Evolutionary conservation across 1,140 invertebrate genomes (phyloP), one percentile per base, ranked within the genome.

Genomic region (Melitaea cinxia): DNA sequence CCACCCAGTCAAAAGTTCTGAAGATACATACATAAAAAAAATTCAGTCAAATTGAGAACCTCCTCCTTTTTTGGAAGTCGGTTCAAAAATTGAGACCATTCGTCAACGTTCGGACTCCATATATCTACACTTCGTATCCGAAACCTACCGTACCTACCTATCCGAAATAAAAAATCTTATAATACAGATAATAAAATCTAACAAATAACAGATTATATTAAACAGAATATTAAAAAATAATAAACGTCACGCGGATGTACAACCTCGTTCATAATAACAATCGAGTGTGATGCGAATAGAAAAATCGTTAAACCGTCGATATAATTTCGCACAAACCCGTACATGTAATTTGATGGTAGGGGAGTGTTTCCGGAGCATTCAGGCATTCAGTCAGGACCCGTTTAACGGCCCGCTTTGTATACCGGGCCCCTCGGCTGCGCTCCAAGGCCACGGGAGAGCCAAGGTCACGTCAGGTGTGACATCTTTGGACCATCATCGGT

Each of bases 351-450:
- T 59, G 60, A 21, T 47, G 42, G 56, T 58, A 77, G 78, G 78
- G 78, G 74, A 76, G 68, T 59, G 72, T 65, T 81, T 81, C 76
- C 78, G 78, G 70, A 69, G 56, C 65, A 75, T 81, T 81, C 63
- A 73, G 39, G 37, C 37, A 42, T 42, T 42, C 37, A 42, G 37
- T 4, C 35, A 9, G 37, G 75, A 77, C 72, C 49, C 65, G 77
- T 79, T 76, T 79, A 79, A 79, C 77, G 77, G 77, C 72, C 59
- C 50, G 58, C 69, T 74, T 75, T 68, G 67, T 69, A 33, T 56
- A n/a, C n/a, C n/a, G n/a, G 65, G 65, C 37, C 72, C 60, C 65
- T 64, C 47, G 37, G 65, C 28, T 28, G 37, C 21, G 42, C 17
- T 45, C 65, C 72, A 79, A 79, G 77, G 77, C 72, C 77, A 73